Evolutionary conservation across 2,113 vertebrate species (phyloP).

Genomic region (Barbus barbus): DNA sequence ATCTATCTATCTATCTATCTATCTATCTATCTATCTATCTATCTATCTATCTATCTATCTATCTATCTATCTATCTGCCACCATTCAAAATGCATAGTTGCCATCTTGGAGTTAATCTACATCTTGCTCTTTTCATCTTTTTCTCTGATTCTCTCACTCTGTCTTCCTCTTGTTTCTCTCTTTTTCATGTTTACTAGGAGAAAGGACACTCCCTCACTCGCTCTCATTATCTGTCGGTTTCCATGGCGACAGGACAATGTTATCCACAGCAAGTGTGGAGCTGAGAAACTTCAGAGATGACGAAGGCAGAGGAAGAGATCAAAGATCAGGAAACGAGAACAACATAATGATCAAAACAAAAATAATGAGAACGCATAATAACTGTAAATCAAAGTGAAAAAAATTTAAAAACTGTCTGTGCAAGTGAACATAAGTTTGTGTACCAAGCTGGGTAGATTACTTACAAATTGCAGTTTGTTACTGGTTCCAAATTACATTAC

Average conservation of each 20-base stretch:
- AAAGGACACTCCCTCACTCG: slow-evolving; percentile 31
- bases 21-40: not conserved
- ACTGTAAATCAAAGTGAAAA: not conserved
- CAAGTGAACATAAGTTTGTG: not conserved
- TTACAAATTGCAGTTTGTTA: no score
- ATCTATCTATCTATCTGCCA: not conserved
- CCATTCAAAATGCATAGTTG: not conserved
- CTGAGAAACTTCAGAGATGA: slow-evolving; percentile 26
- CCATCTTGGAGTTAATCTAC: slow-evolving; percentile 14
- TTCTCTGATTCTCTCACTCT: not conserved
- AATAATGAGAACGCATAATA: not conserved
- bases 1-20: not conserved
- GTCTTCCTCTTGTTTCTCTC: not conserved
- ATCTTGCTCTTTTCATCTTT: not conserved
- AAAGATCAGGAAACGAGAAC: slow-evolving; percentile 26
- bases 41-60: not conserved
- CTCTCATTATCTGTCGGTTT: slow-evolving; percentile 51
- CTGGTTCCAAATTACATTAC: no score
- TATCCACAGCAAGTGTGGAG: slow-evolving; percentile 31
- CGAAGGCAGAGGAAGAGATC: slow-evolving; percentile 10
- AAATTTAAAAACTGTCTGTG: not conserved
- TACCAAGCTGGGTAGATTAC: not conserved
- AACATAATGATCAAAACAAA: slow-evolving; percentile 32
- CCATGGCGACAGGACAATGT: slow-evolving; percentile 51
- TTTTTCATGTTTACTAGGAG: slow-evolving; percentile 32